A percentile compares a stretch with the other conserved stretches of the same genome.
Conservation (phyloP, 2,113 vertebrate species). For the Paraplagusia blochii region DNA sequence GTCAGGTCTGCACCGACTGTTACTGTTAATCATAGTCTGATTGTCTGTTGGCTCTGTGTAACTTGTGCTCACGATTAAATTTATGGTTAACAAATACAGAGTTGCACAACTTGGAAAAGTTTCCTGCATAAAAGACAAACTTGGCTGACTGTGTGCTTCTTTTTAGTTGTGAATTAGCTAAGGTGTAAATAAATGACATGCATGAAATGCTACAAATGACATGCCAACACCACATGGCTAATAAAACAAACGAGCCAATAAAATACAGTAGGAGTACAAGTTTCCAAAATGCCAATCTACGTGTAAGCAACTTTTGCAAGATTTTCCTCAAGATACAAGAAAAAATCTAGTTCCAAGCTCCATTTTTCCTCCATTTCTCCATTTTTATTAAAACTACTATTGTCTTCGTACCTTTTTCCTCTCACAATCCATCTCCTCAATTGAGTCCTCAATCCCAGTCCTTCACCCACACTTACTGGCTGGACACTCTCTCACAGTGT, state of each 20-base stretch:
- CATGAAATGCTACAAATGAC: background rate
- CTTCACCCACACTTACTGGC: no score
- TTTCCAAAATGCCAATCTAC: no score
- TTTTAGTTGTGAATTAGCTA: background rate
- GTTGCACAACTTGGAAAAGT: slow-evolving; percentile 9
- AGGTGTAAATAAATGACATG: slow-evolving; percentile 24
- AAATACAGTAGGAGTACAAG: no score
- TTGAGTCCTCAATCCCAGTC: no score
- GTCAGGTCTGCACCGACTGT: background rate
- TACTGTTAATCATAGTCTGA: slow-evolving; percentile 18
- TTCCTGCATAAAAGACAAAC: slow-evolving; percentile 16
- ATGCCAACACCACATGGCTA: background rate
- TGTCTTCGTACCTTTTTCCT: no score
- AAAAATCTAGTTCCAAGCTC: no score
- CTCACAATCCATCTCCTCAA: no score
- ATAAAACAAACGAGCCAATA: background rate
- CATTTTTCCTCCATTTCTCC: no score
- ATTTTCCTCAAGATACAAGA: no score
- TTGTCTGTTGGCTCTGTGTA: background rate
- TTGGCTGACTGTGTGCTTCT: background rate
- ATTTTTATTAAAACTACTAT: no score
- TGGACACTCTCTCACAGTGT: no score
- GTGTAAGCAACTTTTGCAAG: no score
- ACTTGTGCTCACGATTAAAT: slow-evolving; percentile 12
- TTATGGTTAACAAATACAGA: slow-evolving; percentile 5